Percentiles rank a stretch among this genome's conserved stretches.
phyloP scores from a whole-genome alignment of 2,113 vertebrate species.

The Hemibates koningsi region DNA sequence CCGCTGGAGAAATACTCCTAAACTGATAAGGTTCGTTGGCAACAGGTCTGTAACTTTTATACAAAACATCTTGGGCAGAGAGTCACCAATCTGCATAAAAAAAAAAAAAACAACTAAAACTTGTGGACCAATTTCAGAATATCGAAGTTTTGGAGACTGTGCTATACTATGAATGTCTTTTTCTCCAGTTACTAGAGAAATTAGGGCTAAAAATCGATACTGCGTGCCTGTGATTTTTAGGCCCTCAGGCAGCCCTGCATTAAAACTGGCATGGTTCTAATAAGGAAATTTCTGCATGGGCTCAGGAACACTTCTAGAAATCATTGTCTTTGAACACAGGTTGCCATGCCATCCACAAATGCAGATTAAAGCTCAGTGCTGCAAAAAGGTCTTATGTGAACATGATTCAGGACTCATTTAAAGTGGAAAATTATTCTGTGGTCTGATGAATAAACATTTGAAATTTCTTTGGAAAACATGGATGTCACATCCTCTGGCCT shows the following conservation, averaged over 20 bases:
- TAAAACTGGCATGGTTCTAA: not conserved
- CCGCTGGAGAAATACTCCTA: not conserved
- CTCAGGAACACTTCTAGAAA: not conserved
- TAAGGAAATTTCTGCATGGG: not conserved
- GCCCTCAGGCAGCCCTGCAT: not conserved
- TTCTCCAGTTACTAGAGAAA: not conserved
- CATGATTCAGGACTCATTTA: not conserved
- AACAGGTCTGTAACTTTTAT: not conserved
- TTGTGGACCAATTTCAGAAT: not conserved
- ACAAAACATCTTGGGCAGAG: not conserved
- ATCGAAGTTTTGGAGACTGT: not conserved
- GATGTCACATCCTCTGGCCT: not conserved
- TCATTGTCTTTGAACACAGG: not conserved
- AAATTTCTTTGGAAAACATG: not conserved
- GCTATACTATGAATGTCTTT: not conserved
- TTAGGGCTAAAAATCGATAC: not conserved
- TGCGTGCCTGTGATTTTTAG: not conserved
- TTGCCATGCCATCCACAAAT: not conserved
- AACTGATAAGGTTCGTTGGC: not conserved
- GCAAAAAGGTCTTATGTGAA: not conserved
- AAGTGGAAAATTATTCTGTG: not conserved
- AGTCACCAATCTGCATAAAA: not conserved
- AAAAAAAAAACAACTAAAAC: not conserved
- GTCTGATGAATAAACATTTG: not conserved
- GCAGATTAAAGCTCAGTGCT: not conserved